A percentile compares a stretch with the other conserved stretches of the same genome.
Evolutionary conservation across 2,797 vertebrate species (phyloP).

Genomic region (Pelochelys cantorii): DNA sequence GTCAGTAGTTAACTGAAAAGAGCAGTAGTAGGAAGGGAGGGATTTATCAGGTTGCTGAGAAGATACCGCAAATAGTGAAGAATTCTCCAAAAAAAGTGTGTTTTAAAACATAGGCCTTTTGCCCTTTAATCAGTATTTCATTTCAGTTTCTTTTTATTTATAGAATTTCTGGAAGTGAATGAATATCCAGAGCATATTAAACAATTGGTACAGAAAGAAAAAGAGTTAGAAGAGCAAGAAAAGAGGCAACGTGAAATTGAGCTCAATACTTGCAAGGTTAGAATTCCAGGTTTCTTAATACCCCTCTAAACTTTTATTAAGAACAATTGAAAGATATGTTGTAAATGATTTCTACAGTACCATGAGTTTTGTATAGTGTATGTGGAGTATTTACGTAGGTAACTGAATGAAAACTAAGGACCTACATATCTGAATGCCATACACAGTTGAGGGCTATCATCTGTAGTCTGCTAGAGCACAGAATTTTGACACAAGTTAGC

Average conservation of each 20-base stretch:
- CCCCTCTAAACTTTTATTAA: not conserved
- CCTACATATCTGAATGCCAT: not conserved
- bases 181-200: constrained; percentile 97
- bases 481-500: not conserved
- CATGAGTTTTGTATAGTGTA: not conserved
- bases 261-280: constrained; percentile 98
- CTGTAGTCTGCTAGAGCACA: not conserved
- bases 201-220: constrained; percentile 93
- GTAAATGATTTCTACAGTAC: accelerated
- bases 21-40: not conserved
- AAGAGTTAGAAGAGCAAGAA: constrained; percentile 97
- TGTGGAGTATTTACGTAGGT: not conserved
- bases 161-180: constrained; percentile 92
- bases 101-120: not conserved
- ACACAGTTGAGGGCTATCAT: not conserved
- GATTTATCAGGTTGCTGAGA: not conserved
- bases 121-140: not conserved
- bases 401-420: not conserved
- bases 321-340: not conserved
- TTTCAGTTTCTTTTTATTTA: constrained; percentile 31
- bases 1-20: not conserved
- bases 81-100: not conserved
- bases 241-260: constrained; percentile 98
- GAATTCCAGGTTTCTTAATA: constrained; percentile 30
- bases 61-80: not conserved